phyloP scores from a whole-genome alignment of 2,888 invertebrate species.

The Hirtodrosophila confusa region DNA sequence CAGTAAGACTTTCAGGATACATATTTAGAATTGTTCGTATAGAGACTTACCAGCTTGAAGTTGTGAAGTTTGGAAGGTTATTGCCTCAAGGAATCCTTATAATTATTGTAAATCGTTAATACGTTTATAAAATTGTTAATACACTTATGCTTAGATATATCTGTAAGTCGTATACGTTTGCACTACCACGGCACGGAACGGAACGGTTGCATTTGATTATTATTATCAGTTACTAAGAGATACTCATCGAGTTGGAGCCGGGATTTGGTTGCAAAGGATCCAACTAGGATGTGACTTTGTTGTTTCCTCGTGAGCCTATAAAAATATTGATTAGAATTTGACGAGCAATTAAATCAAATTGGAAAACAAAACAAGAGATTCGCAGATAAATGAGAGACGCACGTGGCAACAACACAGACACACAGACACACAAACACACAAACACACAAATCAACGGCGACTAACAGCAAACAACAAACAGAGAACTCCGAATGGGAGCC shows the following conservation, averaged over 20 bases:
- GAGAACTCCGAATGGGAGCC: conserved; percentile 37
- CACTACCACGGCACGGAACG: conserved; percentile 74
- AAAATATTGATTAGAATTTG: conserved; percentile 64
- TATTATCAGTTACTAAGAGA: conserved; percentile 18
- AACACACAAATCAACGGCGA: conserved; percentile 52
- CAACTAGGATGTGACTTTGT: conserved; percentile 21
- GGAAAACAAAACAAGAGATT: conserved; percentile 31
- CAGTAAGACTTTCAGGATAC: too few relatives aligned
- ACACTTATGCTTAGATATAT: conserved; percentile 47
- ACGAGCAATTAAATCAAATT: conserved; percentile 50
- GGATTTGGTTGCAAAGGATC: conserved; percentile 1
- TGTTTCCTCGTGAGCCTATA: conserved; percentile 41
- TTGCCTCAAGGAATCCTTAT: not conserved
- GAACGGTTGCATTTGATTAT: conserved; percentile 62
- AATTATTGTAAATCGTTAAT: conserved; percentile 3
- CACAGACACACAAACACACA: conserved; percentile 15
- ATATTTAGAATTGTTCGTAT: too few relatives aligned
- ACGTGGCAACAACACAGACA: conserved; percentile 54
- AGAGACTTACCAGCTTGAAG: conserved; percentile 30
- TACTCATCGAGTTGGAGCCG: conserved; percentile 15
- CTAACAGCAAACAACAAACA: conserved; percentile 52
- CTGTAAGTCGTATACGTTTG: conserved; percentile 71
- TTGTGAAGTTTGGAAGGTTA: not conserved
- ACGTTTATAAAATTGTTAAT: conserved; percentile 37
- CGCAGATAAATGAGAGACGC: conserved; percentile 44